Evolutionary conservation across 1,140 invertebrate species (phyloP).

Genomic region (Papilio xuthus): DNA sequence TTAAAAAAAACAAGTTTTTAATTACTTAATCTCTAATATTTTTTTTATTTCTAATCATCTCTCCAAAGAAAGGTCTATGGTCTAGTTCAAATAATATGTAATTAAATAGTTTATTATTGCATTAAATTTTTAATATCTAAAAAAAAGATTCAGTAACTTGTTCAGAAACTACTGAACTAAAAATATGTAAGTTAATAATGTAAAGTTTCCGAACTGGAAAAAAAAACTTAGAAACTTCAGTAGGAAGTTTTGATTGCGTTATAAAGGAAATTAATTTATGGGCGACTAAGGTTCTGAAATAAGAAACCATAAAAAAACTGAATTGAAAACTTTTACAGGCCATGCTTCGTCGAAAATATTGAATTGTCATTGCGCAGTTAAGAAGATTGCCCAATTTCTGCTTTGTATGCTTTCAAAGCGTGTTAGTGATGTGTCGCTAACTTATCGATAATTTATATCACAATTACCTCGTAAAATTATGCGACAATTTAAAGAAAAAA

Average conservation of each 20-base stretch:
- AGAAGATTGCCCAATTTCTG: constrained; percentile 51
- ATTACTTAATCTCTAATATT: no score
- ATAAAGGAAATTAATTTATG: constrained; percentile 37
- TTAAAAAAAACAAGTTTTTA: no score
- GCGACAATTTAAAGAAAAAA: no score
- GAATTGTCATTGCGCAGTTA: constrained; percentile 58
- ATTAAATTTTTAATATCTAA: not conserved
- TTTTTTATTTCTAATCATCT: no score
- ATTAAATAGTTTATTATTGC: not conserved
- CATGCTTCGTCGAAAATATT: constrained; percentile 45
- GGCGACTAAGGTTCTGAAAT: not conserved
- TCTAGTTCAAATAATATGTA: no score
- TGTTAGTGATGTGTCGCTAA: constrained; percentile 40
- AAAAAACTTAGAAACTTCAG: constrained; percentile 4
- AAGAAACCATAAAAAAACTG: constrained; percentile 37
- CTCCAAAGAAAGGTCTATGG: no score
- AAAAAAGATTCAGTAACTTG: not conserved
- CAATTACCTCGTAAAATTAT: no score
- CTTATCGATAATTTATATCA: constrained; percentile 13
- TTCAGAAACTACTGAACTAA: constrained; percentile 8
- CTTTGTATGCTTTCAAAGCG: constrained; percentile 40
- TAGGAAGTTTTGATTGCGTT: constrained; percentile 33
- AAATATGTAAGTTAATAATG: not conserved
- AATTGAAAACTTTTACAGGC: constrained; percentile 44
- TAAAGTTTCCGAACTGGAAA: constrained; percentile 7